Evolutionary conservation across 1,140 invertebrate species (phyloP).

Genomic region (Metopolophium dirhodum): DNA sequence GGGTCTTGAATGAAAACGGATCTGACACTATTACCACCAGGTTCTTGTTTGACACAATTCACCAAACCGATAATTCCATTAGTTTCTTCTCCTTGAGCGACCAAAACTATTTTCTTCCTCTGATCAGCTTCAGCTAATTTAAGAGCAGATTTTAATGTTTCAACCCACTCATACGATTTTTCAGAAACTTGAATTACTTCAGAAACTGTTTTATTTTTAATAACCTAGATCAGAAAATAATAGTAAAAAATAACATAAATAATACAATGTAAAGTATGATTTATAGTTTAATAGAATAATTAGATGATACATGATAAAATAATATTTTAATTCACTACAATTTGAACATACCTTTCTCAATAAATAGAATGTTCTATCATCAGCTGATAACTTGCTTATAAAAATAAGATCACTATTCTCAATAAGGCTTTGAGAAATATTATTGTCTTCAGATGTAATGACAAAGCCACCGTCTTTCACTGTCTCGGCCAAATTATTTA

Average conservation of each 20-base stretch:
- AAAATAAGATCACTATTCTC: constrained; percentile 65
- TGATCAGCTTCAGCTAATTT: constrained; percentile 67
- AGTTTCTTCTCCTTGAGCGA: constrained; percentile 71
- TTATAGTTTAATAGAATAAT: background rate
- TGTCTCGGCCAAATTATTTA: constrained; percentile 70
- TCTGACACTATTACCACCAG: constrained; percentile 77
- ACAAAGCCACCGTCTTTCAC: constrained; percentile 78
- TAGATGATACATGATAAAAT: background rate
- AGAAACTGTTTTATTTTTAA: constrained; percentile 59
- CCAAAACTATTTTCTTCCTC: constrained; percentile 72
- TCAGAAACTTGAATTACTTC: constrained; percentile 71
- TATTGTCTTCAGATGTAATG: constrained; percentile 71
- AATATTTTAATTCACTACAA: background rate
- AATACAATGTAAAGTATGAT: background rate
- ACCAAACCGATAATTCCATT: constrained; percentile 86
- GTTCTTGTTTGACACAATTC: constrained; percentile 86
- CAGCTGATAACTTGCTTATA: constrained; percentile 67
- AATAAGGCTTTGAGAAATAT: constrained; percentile 65
- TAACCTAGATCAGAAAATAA: background rate
- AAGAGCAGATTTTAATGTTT: constrained; percentile 75
- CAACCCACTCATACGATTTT: constrained; percentile 81
- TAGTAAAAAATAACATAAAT: background rate
- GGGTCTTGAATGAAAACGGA: constrained; percentile 74
- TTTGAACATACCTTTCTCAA: constrained; percentile 65
- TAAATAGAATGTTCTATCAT: constrained; percentile 69